Percentiles rank a stretch among this genome's conserved stretches.
phyloP scores from a whole-genome alignment of 2,888 invertebrate genomes.

The Tetragonisca angustula region DNA sequence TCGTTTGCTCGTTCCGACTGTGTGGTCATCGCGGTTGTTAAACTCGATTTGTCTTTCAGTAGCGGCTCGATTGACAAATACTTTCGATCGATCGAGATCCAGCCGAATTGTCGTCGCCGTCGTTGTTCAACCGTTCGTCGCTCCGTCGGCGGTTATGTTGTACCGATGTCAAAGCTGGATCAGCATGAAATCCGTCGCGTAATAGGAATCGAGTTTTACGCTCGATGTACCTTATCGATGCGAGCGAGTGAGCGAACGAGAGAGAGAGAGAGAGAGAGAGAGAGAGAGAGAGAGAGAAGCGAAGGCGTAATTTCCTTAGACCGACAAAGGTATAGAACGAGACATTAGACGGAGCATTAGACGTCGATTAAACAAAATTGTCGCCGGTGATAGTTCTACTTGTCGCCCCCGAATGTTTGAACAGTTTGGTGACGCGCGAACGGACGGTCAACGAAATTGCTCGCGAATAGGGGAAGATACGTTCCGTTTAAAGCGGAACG shows the following conservation, averaged over 20 bases:
- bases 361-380: constrained; percentile 68
- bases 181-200: constrained; percentile 40
- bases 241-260: constrained; percentile 3
- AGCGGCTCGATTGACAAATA: constrained; percentile 37
- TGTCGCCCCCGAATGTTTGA: constrained; percentile 45
- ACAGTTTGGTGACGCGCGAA: constrained; percentile 43
- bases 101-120: constrained; percentile 18
- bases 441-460: constrained; percentile 42
- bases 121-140: constrained; percentile 13
- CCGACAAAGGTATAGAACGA: constrained; percentile 55
- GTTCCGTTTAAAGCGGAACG: constrained; percentile 37
- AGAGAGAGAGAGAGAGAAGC: constrained; percentile 13
- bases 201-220: constrained; percentile 65
- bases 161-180: constrained; percentile 59
- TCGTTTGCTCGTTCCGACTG: constrained; percentile 30
- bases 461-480: not conserved
- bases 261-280: not conserved
- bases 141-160: constrained; percentile 28
- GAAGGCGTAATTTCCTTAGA: constrained; percentile 55
- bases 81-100: constrained; percentile 26
- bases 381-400: constrained; percentile 52
- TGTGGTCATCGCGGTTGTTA: not conserved
- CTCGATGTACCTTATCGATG: constrained; percentile 36
- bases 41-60: constrained; percentile 25
- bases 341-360: constrained; percentile 65